These are phyloP conservation scores for Parus major DNA, from an alignment of 2,113 vertebrate genomes.

Conservation along the genomic window DNA sequence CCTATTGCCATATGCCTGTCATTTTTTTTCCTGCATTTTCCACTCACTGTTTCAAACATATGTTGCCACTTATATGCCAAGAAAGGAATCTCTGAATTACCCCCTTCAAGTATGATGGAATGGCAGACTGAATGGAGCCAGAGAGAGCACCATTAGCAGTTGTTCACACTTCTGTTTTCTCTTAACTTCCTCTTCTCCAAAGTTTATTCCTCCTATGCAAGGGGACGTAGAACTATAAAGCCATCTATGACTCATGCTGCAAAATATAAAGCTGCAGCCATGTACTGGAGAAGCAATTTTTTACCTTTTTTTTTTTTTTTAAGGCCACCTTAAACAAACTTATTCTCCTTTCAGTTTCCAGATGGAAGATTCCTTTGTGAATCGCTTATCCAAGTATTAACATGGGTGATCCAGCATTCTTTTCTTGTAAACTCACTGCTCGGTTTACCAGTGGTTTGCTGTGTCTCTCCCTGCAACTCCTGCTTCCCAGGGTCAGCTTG, in stretches of 20 bases:
- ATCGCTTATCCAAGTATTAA: constrained; percentile 30
- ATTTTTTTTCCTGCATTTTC: constrained; percentile 71
- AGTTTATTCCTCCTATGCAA: constrained; percentile 72
- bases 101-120: constrained; percentile 76
- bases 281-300: constrained; percentile 2
- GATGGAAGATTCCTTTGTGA: constrained; percentile 55
- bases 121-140: constrained; percentile 80
- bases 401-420: constrained; percentile 44
- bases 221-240: constrained; percentile 72
- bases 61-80: constrained; percentile 84
- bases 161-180: constrained; percentile 85
- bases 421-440: constrained; percentile 51
- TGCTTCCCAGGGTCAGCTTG: constrained; percentile 11
- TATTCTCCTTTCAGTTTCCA: constrained; percentile 42
- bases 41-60: constrained; percentile 79
- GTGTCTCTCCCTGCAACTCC: constrained; percentile 19
- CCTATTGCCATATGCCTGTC: constrained; percentile 76
- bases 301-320: not conserved
- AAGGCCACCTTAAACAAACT: constrained; percentile 53
- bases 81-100: constrained; percentile 79
- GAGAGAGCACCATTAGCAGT: constrained; percentile 73
- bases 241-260: constrained; percentile 74
- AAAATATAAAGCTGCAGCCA: constrained; percentile 66
- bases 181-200: constrained; percentile 78
- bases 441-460: constrained; percentile 48